A percentile compares a stretch with the other conserved stretches of the same genome.
Evolutionary conservation across 2,113 vertebrate species (phyloP).

Genomic region (Oryzias melastigma): DNA sequence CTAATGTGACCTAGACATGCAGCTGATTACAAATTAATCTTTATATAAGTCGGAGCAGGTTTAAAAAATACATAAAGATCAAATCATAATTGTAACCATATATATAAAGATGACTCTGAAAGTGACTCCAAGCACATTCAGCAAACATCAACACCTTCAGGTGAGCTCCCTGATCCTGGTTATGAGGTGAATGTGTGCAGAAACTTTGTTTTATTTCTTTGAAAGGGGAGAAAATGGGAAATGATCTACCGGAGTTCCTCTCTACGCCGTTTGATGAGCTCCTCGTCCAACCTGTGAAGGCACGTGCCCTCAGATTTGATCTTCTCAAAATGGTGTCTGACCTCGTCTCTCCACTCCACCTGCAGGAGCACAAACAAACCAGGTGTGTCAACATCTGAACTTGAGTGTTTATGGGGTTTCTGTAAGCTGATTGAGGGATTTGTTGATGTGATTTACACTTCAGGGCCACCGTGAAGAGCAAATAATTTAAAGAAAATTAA

Average conservation of each 20-base stretch:
- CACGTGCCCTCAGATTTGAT: conserved; percentile 97
- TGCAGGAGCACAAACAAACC: conserved; percentile 46
- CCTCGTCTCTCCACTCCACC: conserved; percentile 96
- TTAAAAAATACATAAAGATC: too few relatives aligned
- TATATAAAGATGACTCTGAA: background rate
- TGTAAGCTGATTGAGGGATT: background rate
- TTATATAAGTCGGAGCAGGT: too few relatives aligned
- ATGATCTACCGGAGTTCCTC: conserved; percentile 89
- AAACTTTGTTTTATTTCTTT: background rate
- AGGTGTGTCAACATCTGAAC: background rate
- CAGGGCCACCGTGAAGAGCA: too few relatives aligned
- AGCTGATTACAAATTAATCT: too few relatives aligned
- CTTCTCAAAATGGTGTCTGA: conserved; percentile 95
- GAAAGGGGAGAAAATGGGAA: background rate
- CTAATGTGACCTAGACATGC: too few relatives aligned
- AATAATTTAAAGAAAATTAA: too few relatives aligned
- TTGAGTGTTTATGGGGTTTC: background rate
- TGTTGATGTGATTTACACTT: background rate
- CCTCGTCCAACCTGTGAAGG: conserved; percentile 92
- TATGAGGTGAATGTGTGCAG: background rate
- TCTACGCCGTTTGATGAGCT: conserved; percentile 89
- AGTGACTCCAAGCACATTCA: background rate
- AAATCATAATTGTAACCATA: background rate
- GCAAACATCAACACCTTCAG: background rate
- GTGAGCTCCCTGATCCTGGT: background rate